phyloP scores from a whole-genome alignment of 23 tunicate genomes.

The Phallusia fumigata region DNA sequence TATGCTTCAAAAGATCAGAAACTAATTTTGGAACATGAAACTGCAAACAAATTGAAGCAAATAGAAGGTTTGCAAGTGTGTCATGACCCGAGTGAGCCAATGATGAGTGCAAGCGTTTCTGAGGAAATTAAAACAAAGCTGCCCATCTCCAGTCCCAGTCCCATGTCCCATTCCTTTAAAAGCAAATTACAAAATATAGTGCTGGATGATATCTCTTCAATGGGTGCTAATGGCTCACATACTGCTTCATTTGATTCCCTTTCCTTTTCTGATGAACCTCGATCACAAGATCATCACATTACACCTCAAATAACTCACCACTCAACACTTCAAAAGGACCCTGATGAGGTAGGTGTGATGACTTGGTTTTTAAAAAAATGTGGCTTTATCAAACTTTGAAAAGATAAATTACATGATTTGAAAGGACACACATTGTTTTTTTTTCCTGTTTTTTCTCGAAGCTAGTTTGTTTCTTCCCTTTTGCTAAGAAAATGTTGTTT shows the following conservation, averaged over 20 bases:
- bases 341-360: neutral
- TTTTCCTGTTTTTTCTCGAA: no score
- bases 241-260: neutral
- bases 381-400: no score
- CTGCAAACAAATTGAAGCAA: neutral
- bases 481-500: no score
- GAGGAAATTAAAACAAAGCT: neutral
- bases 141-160: neutral
- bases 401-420: no score
- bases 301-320: neutral
- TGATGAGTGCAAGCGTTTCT: neutral
- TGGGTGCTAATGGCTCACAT: neutral
- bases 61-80: neutral
- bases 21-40: neutral
- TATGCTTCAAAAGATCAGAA: neutral
- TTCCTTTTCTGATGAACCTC: neutral
- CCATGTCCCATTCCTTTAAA: neutral
- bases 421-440: no score
- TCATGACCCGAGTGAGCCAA: neutral
- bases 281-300: neutral
- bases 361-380: no score
- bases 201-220: neutral
- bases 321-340: neutral
- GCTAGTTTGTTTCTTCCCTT: no score
- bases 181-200: neutral